Conservation (phyloP, 1,140 invertebrate species). For the Centruroides sculpturatus region DNA sequence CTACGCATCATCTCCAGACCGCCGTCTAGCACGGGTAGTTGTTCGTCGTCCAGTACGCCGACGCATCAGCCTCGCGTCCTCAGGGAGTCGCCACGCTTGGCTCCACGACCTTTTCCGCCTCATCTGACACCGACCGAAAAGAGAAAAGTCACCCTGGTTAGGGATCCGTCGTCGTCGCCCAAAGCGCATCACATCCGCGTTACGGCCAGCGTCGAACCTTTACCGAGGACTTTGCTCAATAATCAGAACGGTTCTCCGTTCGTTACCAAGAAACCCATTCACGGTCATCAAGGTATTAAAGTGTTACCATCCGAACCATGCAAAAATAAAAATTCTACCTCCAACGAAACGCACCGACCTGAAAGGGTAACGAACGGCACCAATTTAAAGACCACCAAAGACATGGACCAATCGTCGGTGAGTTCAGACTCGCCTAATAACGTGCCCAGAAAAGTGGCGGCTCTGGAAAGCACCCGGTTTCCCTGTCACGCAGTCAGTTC, state of each 20-base stretch:
- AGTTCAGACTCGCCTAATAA: too few species aligned
- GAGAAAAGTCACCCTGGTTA: constrained; percentile 14
- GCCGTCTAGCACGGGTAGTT: background rate
- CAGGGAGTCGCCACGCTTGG: constrained; percentile 2
- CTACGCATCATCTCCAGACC: background rate
- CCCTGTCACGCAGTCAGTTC: background rate
- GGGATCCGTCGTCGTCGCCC: constrained; percentile 9
- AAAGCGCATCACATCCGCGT: constrained; percentile 3
- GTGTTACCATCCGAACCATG: background rate
- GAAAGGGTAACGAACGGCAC: too few species aligned
- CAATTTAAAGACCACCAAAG: too few species aligned
- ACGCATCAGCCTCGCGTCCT: constrained; percentile 9
- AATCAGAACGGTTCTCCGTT: constrained; percentile 3
- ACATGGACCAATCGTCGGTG: too few species aligned
- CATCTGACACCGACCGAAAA: constrained; percentile 14
- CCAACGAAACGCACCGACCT: too few species aligned
- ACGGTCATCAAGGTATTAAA: constrained; percentile 9
- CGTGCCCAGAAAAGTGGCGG: too few species aligned
- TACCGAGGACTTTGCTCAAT: background rate
- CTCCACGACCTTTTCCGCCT: background rate
- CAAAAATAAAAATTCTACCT: too few species aligned
- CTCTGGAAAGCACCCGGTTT: too few species aligned
- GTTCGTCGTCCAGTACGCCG: constrained; percentile 9
- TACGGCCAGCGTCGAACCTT: constrained; percentile 1
- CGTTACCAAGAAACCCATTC: constrained; percentile 4